These are phyloP conservation scores for Tetheella fluctuosa DNA, from an alignment of 2,888 invertebrate genomes.

Conservation along the genomic window DNA sequence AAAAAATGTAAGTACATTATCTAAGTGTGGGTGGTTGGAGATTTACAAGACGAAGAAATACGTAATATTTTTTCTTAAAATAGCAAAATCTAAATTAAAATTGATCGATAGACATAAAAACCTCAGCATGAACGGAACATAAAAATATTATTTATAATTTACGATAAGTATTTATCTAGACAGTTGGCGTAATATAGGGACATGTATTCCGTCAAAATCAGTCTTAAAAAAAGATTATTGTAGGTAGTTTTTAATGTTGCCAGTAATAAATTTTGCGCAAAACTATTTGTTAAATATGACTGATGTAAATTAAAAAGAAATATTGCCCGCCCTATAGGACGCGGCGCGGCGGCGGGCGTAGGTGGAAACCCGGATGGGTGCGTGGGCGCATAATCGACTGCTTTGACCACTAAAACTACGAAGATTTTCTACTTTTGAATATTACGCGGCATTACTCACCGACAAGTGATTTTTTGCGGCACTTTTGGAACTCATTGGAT, in stretches of 20 bases:
- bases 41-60: no score
- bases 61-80: no score
- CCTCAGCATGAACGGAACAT: neutral
- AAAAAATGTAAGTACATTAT: no score
- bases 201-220: neutral
- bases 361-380: neutral
- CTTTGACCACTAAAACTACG: neutral
- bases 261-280: neutral
- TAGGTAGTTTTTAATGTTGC: neutral
- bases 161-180: no score
- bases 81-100: no score
- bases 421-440: no score
- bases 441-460: no score
- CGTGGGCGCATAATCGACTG: neutral
- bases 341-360: neutral
- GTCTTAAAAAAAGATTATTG: neutral
- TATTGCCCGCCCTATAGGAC: constrained; percentile 7
- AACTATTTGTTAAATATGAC: neutral
- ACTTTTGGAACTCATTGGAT: no score
- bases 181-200: neutral
- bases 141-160: neutral
- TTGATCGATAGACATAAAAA: no score
- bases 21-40: no score
- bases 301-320: constrained; percentile 1
- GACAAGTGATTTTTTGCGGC: no score